Percentiles rank a stretch among this genome's conserved stretches.
Evolutionary conservation across 2,113 vertebrate species (phyloP).

Genomic region (Corythornis vintsioides): DNA sequence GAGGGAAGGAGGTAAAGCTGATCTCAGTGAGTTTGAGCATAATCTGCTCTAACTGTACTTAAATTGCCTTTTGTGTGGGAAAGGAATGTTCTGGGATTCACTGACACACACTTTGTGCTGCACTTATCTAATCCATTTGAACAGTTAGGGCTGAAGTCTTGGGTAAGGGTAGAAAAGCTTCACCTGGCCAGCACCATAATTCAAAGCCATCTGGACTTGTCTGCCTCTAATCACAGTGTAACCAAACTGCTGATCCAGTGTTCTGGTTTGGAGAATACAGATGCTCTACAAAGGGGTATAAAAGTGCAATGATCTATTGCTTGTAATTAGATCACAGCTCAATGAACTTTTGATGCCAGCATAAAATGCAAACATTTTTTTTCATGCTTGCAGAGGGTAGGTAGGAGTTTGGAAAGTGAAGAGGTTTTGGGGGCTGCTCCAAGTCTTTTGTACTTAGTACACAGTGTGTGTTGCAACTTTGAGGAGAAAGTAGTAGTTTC

Average conservation of each 20-base stretch:
- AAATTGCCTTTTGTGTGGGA: slow-evolving; percentile 54
- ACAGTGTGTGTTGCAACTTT: background rate
- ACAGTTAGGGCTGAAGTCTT: background rate
- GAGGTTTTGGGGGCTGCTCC: background rate
- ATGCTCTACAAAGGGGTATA: background rate
- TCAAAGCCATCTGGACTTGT: background rate
- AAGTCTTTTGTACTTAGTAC: background rate
- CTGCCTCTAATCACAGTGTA: rapidly evolving
- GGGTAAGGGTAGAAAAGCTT: background rate
- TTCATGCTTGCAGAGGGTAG: background rate
- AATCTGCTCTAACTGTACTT: slow-evolving; percentile 36
- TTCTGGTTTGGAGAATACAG: background rate
- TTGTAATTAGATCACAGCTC: background rate
- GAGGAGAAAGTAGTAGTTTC: background rate
- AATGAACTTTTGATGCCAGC: background rate
- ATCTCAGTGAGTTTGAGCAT: slow-evolving; percentile 21
- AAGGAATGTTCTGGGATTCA: slow-evolving; percentile 33
- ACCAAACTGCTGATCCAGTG: background rate
- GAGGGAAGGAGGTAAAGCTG: slow-evolving; percentile 56
- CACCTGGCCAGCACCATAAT: background rate
- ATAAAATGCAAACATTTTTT: background rate
- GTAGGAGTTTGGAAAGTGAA: background rate
- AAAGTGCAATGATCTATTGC: background rate
- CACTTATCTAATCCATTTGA: background rate
- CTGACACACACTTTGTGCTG: background rate